These are phyloP conservation scores for Melitaea cinxia DNA, from an alignment of 1,140 invertebrate species.

Conservation along the genomic window DNA sequence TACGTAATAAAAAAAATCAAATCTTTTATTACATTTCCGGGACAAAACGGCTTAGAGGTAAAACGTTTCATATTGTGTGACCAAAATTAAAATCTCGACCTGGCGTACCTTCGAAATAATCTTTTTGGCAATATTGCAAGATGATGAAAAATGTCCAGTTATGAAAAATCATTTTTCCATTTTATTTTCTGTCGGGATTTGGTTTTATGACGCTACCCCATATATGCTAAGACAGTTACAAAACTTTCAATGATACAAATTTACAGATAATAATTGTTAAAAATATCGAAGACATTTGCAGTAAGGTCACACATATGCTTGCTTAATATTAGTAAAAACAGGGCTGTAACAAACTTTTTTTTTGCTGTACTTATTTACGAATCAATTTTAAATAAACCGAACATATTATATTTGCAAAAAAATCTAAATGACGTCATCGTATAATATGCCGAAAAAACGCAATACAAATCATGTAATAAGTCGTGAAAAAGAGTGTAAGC, in stretches of 20 bases:
- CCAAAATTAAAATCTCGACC: constrained; percentile 10
- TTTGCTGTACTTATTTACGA: too few species aligned
- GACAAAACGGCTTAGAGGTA: background rate
- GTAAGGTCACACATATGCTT: too few species aligned
- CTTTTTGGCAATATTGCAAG: constrained; percentile 12
- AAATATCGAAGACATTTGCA: too few species aligned
- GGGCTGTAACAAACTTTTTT: too few species aligned
- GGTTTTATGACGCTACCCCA: background rate
- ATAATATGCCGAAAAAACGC: too few species aligned
- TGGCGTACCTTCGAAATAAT: constrained; percentile 2
- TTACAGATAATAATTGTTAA: too few species aligned
- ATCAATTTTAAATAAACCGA: too few species aligned
- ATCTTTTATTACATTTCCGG: background rate
- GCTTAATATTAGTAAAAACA: too few species aligned
- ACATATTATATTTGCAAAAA: too few species aligned
- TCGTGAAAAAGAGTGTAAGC: too few species aligned
- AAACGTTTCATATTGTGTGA: background rate
- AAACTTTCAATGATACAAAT: background rate
- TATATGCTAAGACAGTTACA: background rate
- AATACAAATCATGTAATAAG: too few species aligned
- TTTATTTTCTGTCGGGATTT: background rate
- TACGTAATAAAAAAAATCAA: background rate
- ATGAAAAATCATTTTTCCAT: background rate
- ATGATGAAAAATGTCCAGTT: constrained; percentile 2
- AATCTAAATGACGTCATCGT: too few species aligned